Conservation (phyloP, 2,113 vertebrate species). For the Hippolais icterina region DNA sequence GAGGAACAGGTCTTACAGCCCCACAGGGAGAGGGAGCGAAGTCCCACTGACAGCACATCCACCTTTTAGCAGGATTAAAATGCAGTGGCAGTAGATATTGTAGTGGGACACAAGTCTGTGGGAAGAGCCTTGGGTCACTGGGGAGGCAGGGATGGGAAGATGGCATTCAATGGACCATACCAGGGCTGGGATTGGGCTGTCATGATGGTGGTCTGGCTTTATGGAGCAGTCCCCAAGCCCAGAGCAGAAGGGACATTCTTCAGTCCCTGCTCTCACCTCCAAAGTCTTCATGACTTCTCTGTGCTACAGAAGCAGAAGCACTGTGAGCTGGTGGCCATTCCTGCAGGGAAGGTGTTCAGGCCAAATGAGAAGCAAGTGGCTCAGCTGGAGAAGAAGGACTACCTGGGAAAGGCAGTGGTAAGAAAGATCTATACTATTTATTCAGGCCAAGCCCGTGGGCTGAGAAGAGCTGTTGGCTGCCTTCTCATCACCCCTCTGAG, state of each 20-base stretch:
- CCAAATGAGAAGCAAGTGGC: conserved; percentile 94
- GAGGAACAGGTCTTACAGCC: not conserved
- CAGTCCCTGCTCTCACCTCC: not conserved
- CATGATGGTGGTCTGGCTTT: not conserved
- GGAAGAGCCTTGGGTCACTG: not conserved
- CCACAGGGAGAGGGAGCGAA: not conserved
- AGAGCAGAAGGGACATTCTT: not conserved
- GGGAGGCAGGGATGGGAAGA: not conserved
- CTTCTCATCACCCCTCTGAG: not conserved
- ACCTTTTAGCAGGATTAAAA: not conserved
- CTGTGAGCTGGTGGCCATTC: conserved; percentile 80
- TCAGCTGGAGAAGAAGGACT: conserved; percentile 95
- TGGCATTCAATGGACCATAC: accelerated
- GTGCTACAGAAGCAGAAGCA: conserved; percentile 86
- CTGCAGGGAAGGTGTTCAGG: conserved; percentile 81
- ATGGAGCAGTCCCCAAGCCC: not conserved
- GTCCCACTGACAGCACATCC: not conserved
- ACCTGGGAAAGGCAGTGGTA: conserved; percentile 94
- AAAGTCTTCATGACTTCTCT: not conserved
- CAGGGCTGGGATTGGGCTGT: not conserved
- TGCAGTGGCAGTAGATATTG: accelerated
- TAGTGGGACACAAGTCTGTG: accelerated
- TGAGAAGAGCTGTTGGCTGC: not conserved
- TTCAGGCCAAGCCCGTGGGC: not conserved
- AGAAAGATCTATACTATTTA: not conserved